Conservation (phyloP, 2,797 vertebrate genomes). For the Gallinago solitaria region DNA sequence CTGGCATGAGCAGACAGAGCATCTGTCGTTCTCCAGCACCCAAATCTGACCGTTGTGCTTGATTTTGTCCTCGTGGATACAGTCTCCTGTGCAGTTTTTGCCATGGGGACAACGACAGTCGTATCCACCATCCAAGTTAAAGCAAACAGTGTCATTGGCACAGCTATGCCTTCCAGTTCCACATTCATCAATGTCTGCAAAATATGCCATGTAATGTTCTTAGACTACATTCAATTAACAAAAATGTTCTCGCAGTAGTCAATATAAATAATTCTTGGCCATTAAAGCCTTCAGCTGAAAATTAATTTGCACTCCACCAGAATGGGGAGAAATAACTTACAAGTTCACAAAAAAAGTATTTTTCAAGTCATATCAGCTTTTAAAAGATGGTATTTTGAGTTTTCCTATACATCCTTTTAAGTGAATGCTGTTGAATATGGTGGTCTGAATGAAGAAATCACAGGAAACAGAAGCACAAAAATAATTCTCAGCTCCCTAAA, state of each 20-base stretch:
- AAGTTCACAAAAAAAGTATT: not conserved
- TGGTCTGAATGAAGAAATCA: not conserved
- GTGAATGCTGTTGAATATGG: not conserved
- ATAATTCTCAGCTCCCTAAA: not conserved
- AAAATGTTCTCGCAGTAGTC: not conserved
- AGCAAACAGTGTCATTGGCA: slow-evolving; percentile 95
- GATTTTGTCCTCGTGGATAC: slow-evolving; percentile 91
- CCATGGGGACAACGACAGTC: slow-evolving; percentile 97
- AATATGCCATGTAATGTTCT: slow-evolving; percentile 28
- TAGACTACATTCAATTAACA: slow-evolving; percentile 37
- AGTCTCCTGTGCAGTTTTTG: slow-evolving; percentile 97
- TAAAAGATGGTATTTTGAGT: not conserved
- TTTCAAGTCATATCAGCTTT: not conserved
- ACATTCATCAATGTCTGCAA: slow-evolving; percentile 95
- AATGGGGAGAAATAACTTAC: not conserved
- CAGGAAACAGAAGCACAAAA: not conserved
- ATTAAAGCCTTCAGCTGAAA: slow-evolving; percentile 17
- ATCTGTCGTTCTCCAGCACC: slow-evolving; percentile 95
- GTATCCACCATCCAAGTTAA: slow-evolving; percentile 97
- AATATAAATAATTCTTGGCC: slow-evolving; percentile 1
- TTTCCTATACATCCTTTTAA: not conserved
- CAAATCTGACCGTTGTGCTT: slow-evolving; percentile 98
- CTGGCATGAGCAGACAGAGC: slow-evolving; percentile 97
- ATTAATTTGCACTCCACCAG: slow-evolving; percentile 36
- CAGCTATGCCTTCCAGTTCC: slow-evolving; percentile 92